Percentiles rank a stretch among this genome's conserved stretches.
These are phyloP conservation scores for Fulmarus glacialis DNA, from an alignment of 2,113 vertebrate genomes.

Conservation along the genomic window DNA sequence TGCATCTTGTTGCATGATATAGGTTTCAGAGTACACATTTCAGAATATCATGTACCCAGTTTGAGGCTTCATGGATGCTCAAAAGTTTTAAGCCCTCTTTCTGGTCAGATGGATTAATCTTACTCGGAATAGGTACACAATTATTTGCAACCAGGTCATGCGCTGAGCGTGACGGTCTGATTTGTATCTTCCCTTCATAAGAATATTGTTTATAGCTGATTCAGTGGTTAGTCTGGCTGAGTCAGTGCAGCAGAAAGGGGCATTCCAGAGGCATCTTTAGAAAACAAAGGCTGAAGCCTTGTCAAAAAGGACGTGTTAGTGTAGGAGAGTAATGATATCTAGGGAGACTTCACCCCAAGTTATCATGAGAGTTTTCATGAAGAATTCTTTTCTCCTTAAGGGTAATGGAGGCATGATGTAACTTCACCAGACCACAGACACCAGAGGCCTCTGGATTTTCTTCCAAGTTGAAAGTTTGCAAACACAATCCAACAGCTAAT, in stretches of 20 bases:
- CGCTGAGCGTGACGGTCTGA: neutral
- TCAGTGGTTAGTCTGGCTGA: neutral
- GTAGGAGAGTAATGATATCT: neutral
- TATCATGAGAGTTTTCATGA: neutral
- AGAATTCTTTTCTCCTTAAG: neutral
- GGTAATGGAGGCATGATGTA: neutral
- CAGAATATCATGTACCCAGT: neutral
- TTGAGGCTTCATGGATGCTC: neutral
- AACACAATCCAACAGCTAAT: neutral
- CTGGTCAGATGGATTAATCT: neutral
- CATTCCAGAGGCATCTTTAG: slow-evolving; percentile 43
- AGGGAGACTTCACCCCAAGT: slow-evolving; percentile 26
- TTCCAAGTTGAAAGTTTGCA: neutral
- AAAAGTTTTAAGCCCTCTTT: neutral
- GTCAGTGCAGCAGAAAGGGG: neutral
- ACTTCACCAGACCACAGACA: neutral
- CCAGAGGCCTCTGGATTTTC: neutral
- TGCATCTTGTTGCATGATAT: neutral
- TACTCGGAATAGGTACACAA: neutral
- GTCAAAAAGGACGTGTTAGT: slow-evolving; percentile 14
- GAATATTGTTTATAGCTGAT: neutral
- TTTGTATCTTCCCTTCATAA: neutral
- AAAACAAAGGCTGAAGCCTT: slow-evolving; percentile 40
- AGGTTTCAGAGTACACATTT: neutral
- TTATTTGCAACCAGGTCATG: neutral